Conservation (phyloP, 1,140 invertebrate species). For the Drosophila ercepeae region DNA sequence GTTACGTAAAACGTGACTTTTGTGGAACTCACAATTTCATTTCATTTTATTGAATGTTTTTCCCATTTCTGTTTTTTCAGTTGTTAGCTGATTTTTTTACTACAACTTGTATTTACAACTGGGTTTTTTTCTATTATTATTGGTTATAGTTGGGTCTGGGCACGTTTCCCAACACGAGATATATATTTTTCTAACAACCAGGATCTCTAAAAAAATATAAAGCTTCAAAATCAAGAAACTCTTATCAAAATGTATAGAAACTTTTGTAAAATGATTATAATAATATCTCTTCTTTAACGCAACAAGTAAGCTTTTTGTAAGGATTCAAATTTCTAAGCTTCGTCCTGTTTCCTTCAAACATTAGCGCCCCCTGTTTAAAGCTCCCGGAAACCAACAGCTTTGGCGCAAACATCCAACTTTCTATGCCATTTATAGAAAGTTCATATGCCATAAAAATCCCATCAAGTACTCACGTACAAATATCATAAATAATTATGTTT, state of each 20-base stretch:
- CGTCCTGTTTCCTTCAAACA: constrained; percentile 30
- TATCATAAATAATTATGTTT: constrained; percentile 25
- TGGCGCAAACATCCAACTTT: constrained; percentile 19
- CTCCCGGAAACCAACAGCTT: constrained; percentile 25
- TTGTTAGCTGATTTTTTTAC: constrained; percentile 26
- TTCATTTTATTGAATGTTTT: constrained; percentile 13
- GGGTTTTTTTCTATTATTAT: constrained; percentile 23
- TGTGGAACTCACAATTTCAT: constrained; percentile 48
- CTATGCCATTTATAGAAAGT: constrained; percentile 35
- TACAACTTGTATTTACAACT: constrained; percentile 4
- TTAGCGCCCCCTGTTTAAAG: constrained; percentile 52
- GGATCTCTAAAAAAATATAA: too few relatives aligned
- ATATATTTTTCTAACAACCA: background rate
- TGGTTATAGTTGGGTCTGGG: constrained; percentile 19
- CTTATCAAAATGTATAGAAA: too few relatives aligned
- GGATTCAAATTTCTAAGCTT: constrained; percentile 43
- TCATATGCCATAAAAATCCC: constrained; percentile 35
- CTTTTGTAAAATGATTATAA: too few relatives aligned
- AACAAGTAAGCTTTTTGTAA: constrained; percentile 53
- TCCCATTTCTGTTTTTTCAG: constrained; percentile 9
- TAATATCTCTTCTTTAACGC: too few relatives aligned
- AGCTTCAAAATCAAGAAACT: too few relatives aligned
- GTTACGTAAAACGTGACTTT: constrained; percentile 73
- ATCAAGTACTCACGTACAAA: constrained; percentile 21
- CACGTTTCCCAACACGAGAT: constrained; percentile 53